These are phyloP conservation scores for Bedellia somnulentella DNA, from an alignment of 2,888 invertebrate species.

Conservation along the genomic window DNA sequence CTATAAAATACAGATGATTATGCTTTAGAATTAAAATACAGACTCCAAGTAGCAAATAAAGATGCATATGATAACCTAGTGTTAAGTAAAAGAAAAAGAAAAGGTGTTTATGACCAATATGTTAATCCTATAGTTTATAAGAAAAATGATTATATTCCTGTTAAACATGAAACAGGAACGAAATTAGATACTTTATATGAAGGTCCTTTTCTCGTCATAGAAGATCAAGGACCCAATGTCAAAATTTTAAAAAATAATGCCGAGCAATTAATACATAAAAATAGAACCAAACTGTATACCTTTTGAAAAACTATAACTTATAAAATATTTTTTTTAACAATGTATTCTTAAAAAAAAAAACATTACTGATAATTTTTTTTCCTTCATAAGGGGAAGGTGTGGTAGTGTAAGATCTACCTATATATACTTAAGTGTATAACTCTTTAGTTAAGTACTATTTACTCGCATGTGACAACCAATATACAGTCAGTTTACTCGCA, in stretches of 20 bases:
- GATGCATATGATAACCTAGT: constrained; percentile 1
- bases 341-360: no score
- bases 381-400: no score
- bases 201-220: not conserved
- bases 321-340: no score
- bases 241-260: not conserved
- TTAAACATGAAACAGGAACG: not conserved
- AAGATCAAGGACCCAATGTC: not conserved
- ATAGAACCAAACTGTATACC: not conserved
- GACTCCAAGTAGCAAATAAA: constrained; percentile 3
- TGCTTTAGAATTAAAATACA: constrained; percentile 5
- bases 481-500: no score
- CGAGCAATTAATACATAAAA: not conserved
- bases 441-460: no score
- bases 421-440: no score
- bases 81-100: not conserved
- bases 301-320: no score
- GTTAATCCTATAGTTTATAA: not conserved
- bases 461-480: no score
- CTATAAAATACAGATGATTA: constrained; percentile 2
- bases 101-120: not conserved
- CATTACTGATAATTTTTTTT: no score
- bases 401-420: no score
- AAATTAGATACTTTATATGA: not conserved
- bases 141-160: not conserved